phyloP scores from a whole-genome alignment of 2,797 vertebrate genomes.

The Paratrypauchen microcephalus region DNA sequence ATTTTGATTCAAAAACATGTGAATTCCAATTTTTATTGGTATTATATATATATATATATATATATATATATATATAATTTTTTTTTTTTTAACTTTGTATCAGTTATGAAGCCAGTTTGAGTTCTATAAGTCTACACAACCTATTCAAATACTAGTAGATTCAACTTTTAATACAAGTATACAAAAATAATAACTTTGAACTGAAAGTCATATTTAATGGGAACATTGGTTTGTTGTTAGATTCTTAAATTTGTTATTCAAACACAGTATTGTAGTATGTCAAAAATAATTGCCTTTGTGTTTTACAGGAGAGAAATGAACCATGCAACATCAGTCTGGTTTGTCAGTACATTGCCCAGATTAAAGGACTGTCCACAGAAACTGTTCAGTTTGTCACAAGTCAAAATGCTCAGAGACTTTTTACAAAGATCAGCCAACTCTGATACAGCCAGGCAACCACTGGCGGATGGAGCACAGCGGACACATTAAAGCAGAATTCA shows the following conservation, averaged over 20 bases:
- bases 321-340: slow-evolving; percentile 45
- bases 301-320: slow-evolving; percentile 62
- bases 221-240: background rate
- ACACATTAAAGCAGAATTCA: background rate
- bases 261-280: slow-evolving; percentile 19
- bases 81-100: too few species aligned
- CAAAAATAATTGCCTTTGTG: background rate
- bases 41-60: background rate
- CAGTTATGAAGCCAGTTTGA: too few species aligned
- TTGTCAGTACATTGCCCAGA: slow-evolving; percentile 48
- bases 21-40: background rate
- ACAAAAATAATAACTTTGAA: background rate
- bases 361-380: slow-evolving; percentile 57
- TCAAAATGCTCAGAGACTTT: slow-evolving; percentile 62
- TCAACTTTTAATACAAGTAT: background rate
- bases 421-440: slow-evolving; percentile 39
- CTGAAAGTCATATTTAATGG: background rate
- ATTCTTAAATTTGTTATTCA: background rate
- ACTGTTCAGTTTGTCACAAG: slow-evolving; percentile 49
- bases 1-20: too few species aligned
- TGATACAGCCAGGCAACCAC: background rate
- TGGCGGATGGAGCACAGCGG: background rate
- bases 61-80: too few species aligned
- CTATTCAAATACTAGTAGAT: too few species aligned
- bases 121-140: too few species aligned